A percentile compares a stretch with the other conserved stretches of the same genome.
phyloP scores from a whole-genome alignment of 2,888 invertebrate species.

The Erebia palarica region DNA sequence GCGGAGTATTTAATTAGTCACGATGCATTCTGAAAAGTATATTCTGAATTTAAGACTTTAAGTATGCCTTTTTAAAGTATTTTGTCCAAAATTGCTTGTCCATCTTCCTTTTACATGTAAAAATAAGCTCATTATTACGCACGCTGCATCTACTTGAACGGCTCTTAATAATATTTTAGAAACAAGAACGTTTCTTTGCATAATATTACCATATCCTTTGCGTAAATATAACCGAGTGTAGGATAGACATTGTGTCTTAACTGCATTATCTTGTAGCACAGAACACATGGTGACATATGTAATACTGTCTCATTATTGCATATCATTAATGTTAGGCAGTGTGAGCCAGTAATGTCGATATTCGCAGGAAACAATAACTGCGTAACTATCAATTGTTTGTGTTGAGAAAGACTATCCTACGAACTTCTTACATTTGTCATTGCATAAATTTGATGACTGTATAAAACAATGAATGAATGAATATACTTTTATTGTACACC shows the following conservation, averaged over 20 bases:
- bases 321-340: constrained; percentile 18
- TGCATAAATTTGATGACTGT: neutral
- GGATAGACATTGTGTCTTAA: constrained; percentile 32
- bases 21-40: neutral
- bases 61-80: constrained; percentile 17
- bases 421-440: neutral
- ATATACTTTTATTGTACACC: too few species aligned
- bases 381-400: constrained; percentile 1
- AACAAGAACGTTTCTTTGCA: constrained; percentile 35
- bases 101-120: constrained; percentile 21
- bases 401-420: constrained; percentile 4
- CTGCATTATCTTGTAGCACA: constrained; percentile 30
- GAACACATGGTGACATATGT: constrained; percentile 18
- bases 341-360: constrained; percentile 6
- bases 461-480: too few species aligned
- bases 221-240: constrained; percentile 30
- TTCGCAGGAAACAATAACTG: constrained; percentile 12
- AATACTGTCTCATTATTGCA: constrained; percentile 16
- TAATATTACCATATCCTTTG: constrained; percentile 36
- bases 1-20: neutral
- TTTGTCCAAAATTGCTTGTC: constrained; percentile 2
- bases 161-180: constrained; percentile 28
- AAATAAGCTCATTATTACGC: constrained; percentile 29
- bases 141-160: constrained; percentile 18
- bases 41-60: constrained; percentile 13